These are phyloP conservation scores for Drosophila mojavensis DNA, from an alignment of 1,140 invertebrate genomes.

Conservation along the genomic window DNA sequence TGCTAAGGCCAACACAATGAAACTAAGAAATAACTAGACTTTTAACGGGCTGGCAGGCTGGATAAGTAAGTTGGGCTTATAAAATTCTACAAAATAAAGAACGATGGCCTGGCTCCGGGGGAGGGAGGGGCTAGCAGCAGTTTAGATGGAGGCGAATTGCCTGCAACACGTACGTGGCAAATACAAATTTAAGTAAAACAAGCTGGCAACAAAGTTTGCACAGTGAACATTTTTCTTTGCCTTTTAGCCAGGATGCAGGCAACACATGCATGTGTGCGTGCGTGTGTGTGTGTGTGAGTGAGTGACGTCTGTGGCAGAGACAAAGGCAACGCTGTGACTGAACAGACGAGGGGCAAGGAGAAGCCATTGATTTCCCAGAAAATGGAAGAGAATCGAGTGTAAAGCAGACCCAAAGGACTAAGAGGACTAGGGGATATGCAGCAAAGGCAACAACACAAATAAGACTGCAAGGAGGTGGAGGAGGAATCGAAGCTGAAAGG, in stretches of 20 bases:
- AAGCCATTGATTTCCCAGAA: conserved; percentile 68
- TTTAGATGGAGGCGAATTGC: neutral
- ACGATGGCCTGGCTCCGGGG: neutral
- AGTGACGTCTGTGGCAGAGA: conserved; percentile 31
- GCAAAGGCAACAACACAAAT: conserved; percentile 3
- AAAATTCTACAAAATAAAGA: conserved; percentile 13
- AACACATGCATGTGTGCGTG: conserved; percentile 3
- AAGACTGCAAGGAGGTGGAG: neutral
- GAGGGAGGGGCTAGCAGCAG: too few species aligned
- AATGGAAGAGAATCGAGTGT: conserved; percentile 28
- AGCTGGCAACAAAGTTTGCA: conserved; percentile 69
- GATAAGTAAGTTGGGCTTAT: conserved; percentile 21
- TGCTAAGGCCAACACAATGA: conserved; percentile 8
- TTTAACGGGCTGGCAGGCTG: conserved; percentile 25
- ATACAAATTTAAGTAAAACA: conserved; percentile 71
- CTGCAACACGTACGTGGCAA: conserved; percentile 44
- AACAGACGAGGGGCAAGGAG: conserved; percentile 36
- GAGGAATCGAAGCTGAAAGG: conserved; percentile 43
- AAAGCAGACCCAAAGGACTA: conserved; percentile 21
- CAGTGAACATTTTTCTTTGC: conserved; percentile 42
- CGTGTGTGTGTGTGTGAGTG: conserved; percentile 1
- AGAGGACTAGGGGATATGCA: conserved; percentile 14
- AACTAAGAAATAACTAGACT: conserved; percentile 31
- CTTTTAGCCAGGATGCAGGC: conserved; percentile 44
- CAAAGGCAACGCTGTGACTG: conserved; percentile 35